Evolutionary conservation across 2,888 invertebrate genomes (phyloP).

Genomic region (Argyra leucocephala): DNA sequence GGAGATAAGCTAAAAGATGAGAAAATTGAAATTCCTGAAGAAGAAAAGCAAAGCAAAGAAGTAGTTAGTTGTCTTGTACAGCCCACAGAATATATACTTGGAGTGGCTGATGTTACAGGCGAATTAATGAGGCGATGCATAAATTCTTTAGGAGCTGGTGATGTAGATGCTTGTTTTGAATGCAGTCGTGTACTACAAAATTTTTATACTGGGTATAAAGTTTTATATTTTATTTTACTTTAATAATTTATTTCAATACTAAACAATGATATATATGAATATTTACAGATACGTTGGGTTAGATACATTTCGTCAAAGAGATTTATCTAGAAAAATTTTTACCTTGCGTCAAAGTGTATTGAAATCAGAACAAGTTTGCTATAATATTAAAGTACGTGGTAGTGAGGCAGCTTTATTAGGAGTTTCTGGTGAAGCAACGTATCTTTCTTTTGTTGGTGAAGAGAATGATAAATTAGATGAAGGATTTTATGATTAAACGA

Average conservation of each 20-base stretch:
- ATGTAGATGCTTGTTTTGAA: constrained; percentile 60
- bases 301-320: constrained; percentile 47
- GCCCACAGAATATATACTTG: constrained; percentile 56
- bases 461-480: constrained; percentile 43
- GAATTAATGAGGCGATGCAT: constrained; percentile 86
- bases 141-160: constrained; percentile 67
- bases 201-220: constrained; percentile 36
- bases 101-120: constrained; percentile 78
- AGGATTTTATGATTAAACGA: constrained; percentile 38
- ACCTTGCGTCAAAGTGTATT: constrained; percentile 63
- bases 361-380: constrained; percentile 79
- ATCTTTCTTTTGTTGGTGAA: constrained; percentile 35
- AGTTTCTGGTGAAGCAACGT: constrained; percentile 29
- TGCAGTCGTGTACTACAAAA: constrained; percentile 61
- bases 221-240: constrained; percentile 26
- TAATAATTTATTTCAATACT: constrained; percentile 8
- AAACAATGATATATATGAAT: constrained; percentile 18
- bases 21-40: constrained; percentile 15
- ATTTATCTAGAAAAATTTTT: constrained; percentile 60
- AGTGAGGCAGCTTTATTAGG: constrained; percentile 61
- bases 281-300: constrained; percentile 43
- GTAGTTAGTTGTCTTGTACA: constrained; percentile 37
- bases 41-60: neutral
- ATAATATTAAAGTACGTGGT: constrained; percentile 67
- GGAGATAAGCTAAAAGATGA: constrained; percentile 14